A percentile compares a stretch with the other conserved stretches of the same genome.
Conservation (phyloP, 2,113 vertebrate species). For the Scatophagus argus region DNA sequence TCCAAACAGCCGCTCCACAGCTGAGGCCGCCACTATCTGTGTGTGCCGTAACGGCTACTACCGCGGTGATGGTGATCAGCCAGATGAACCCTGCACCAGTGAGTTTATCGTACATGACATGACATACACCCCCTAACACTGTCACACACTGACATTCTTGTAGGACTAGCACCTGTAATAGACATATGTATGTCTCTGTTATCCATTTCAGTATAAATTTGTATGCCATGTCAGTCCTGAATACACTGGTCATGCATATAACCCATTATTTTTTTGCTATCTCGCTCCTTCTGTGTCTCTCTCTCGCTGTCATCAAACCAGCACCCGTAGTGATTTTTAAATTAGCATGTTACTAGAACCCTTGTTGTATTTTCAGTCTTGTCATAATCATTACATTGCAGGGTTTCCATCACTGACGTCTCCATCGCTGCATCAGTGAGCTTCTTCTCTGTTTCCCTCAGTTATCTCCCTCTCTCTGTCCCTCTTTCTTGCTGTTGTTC, state of each 20-base stretch:
- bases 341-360: conserved; percentile 20
- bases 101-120: conserved; percentile 77
- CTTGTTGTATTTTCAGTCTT: background rate
- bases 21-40: conserved; percentile 92
- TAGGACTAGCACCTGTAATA: background rate
- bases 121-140: background rate
- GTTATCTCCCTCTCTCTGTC: conserved; percentile 24
- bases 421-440: conserved; percentile 27
- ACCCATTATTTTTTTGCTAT: background rate
- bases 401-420: conserved; percentile 43
- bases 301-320: background rate
- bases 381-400: conserved; percentile 34
- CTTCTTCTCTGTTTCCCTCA: conserved; percentile 35
- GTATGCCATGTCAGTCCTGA: conserved; percentile 2
- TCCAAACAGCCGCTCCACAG: conserved; percentile 92
- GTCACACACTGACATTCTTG: background rate
- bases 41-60: conserved; percentile 96
- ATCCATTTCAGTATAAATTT: conserved; percentile 15
- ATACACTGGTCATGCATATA: background rate
- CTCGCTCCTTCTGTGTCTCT: background rate
- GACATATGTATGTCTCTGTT: background rate
- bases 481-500: conserved; percentile 37
- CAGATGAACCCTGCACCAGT: conserved; percentile 95
- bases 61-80: conserved; percentile 90
- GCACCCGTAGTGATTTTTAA: conserved; percentile 15